These are phyloP conservation scores for Neomorphus geoffroyi DNA, from an alignment of 2,797 vertebrate species.

Conservation along the genomic window DNA sequence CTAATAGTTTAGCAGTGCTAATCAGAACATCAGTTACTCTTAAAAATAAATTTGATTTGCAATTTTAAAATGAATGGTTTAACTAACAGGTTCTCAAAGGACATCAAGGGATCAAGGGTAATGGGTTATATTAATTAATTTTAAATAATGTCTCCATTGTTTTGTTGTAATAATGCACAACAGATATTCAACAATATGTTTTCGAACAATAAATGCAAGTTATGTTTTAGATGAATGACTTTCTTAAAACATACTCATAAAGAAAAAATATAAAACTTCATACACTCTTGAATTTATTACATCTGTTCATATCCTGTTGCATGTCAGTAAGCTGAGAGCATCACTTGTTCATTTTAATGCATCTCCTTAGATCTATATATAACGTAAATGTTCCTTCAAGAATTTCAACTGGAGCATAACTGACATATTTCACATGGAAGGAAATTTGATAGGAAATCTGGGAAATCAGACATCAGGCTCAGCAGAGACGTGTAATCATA, in stretches of 20 bases:
- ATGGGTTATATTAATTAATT: not conserved
- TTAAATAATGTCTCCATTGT: not conserved
- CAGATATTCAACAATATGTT: not conserved
- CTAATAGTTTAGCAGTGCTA: not conserved
- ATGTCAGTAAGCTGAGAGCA: not conserved
- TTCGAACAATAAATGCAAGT: not conserved
- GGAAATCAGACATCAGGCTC: not conserved
- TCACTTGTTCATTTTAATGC: not conserved
- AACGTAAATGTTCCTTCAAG: not conserved
- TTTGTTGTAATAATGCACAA: slow-evolving; percentile 1
- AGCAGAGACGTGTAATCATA: not conserved
- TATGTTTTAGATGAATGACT: not conserved
- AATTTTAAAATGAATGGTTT: slow-evolving; percentile 1
- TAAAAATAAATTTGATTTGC: slow-evolving; percentile 6
- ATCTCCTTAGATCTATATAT: not conserved
- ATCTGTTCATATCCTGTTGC: not conserved
- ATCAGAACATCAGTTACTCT: not conserved
- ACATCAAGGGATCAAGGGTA: not conserved
- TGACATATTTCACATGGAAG: not conserved
- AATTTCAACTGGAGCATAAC: not conserved
- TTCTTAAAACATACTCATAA: not conserved
- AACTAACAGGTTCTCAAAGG: not conserved
- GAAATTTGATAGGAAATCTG: not conserved
- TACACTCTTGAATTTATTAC: not conserved
- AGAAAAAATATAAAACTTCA: not conserved